A percentile compares a stretch with the other conserved stretches of the same genome.
phyloP scores from a whole-genome alignment of 1,140 invertebrate genomes.

The Drosophila rhopaloa region DNA sequence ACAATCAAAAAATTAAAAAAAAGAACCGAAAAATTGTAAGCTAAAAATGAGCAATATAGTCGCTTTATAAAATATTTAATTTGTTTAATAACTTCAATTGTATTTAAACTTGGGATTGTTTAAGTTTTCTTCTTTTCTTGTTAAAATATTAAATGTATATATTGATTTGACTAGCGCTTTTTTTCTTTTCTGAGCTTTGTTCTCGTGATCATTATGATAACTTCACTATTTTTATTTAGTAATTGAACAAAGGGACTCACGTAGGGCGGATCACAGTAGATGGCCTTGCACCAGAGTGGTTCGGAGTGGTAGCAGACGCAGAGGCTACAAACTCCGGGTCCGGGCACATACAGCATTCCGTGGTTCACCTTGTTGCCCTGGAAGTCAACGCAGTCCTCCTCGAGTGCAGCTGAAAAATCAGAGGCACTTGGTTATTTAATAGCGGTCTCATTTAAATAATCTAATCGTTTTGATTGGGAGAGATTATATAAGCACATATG shows the following conservation, averaged over 20 bases:
- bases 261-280: slow-evolving; percentile 93
- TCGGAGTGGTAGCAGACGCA: slow-evolving; percentile 94
- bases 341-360: slow-evolving; percentile 92
- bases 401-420: slow-evolving; percentile 86
- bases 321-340: slow-evolving; percentile 92
- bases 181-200: too few species aligned
- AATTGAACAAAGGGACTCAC: slow-evolving; percentile 86
- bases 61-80: background rate
- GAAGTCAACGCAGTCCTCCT: slow-evolving; percentile 92
- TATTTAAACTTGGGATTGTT: too few species aligned
- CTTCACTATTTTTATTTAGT: too few species aligned
- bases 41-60: background rate
- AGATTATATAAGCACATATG: background rate
- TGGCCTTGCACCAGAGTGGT: slow-evolving; percentile 93
- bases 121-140: too few species aligned
- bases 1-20: too few species aligned
- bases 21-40: too few species aligned
- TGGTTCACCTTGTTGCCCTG: slow-evolving; percentile 90
- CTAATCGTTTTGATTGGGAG: background rate
- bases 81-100: background rate
- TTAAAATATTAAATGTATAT: too few species aligned
- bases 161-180: too few species aligned
- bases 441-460: background rate
- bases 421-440: background rate
- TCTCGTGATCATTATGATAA: too few species aligned